Base-by-base conservation (phyloP, 2,888 invertebrate genomes). In the Eutolmus rufibarbis region DNA sequence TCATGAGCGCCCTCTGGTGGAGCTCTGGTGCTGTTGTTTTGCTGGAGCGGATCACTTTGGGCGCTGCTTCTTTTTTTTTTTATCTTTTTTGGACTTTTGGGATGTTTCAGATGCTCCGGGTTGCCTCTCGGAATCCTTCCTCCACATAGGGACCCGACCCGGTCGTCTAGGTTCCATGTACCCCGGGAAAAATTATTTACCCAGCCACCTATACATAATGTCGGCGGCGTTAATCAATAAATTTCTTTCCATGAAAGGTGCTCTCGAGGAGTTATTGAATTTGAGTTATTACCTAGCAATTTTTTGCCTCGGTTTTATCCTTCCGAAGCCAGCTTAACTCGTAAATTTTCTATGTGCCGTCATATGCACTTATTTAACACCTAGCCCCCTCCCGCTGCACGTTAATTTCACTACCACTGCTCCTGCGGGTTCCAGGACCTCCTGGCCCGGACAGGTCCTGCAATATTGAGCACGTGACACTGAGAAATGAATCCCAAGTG, bases 181-280 rank as follows among this genome's bases (percentile, higher is more conserved):
- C 86, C 16, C 40, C n/a, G 57, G n/a, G 78, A 86, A 86, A 86
- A 86, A 86, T 86, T 77, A 86, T 86, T 77, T 86, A 77, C 86
- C 78, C 66, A 23, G 31, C 57, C 43, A 57, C 57, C 86, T 77
- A 86, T 66, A 84, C 66, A 84, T 84, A 84, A 84, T 84, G 84
- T 16, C 9, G 74, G 34, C 31, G 66, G 74, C 66, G 57, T 84
- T 84, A 86, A 86, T 86, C 86, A 86, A 86, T 86, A 86, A 86
- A 86, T 86, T 86, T 86, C 76, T 37, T 76, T 56, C 77, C 77
- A 5, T 86, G 86, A 86, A 86, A 76, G 86, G 76, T 82, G 81
- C 74, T 84, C 66, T 77, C 87, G 51, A 82, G 82, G 76, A 82
- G 74, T 77, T 84, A 87, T 87, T 82, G 82, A 84, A 82, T 82